Evolutionary conservation across 2,797 vertebrate species (phyloP).

Genomic region (Neosalanx taihuensis): DNA sequence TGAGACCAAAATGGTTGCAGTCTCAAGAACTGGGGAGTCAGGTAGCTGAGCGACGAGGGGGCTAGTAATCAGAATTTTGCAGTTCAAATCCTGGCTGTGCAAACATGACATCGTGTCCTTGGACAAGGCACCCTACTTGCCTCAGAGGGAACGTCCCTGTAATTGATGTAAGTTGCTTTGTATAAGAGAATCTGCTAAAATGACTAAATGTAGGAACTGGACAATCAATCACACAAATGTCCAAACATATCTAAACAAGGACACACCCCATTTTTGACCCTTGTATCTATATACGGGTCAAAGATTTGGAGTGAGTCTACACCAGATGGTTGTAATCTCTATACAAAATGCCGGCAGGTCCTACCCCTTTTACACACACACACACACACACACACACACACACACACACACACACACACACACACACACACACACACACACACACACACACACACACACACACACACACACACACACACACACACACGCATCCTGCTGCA

Average conservation of each 20-base stretch:
- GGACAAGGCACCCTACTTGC: too few species aligned
- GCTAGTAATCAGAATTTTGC: too few species aligned
- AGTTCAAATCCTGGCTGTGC: too few species aligned
- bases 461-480: constrained; percentile 21
- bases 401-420: constrained; percentile 2
- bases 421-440: constrained; percentile 32
- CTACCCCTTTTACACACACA: constrained; percentile 48
- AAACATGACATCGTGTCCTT: too few species aligned
- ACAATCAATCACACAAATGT: background rate
- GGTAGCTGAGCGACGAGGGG: too few species aligned
- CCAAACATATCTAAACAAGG: background rate
- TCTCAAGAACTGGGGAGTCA: too few species aligned
- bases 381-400: constrained; percentile 16
- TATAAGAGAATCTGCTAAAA: too few species aligned
- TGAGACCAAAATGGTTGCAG: too few species aligned
- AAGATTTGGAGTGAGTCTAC: background rate
- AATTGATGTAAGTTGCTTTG: too few species aligned
- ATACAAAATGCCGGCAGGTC: constrained; percentile 65
- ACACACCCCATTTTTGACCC: background rate
- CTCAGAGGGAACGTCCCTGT: too few species aligned
- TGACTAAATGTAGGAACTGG: too few species aligned
- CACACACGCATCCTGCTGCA: background rate
- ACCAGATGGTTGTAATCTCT: constrained; percentile 76
- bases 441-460: constrained; percentile 26
- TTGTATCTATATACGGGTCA: background rate